phyloP scores from a whole-genome alignment of 2,113 vertebrate species.

The Eurystomus gularis region DNA sequence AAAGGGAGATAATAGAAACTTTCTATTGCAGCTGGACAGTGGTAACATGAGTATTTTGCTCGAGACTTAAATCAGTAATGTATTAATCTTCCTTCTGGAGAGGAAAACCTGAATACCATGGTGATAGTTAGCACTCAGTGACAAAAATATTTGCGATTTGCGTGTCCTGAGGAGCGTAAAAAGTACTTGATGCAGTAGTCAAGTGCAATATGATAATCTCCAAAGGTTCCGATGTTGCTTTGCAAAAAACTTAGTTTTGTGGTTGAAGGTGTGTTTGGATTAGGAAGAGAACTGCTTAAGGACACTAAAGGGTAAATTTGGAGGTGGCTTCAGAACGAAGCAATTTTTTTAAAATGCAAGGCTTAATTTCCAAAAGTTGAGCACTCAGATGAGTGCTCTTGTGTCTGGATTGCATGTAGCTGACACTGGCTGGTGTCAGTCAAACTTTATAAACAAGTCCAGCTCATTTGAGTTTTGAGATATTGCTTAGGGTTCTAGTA shows the following conservation, averaged over 20 bases:
- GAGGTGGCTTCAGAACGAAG: not conserved
- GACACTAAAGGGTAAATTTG: not conserved
- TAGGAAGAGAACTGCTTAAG: not conserved
- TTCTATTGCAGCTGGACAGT: not conserved
- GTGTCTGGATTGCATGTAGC: accelerated
- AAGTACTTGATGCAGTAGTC: not conserved
- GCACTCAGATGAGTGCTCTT: not conserved
- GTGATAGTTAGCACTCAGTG: not conserved
- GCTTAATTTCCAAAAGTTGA: not conserved
- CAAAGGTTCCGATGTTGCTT: not conserved
- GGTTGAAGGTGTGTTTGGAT: not conserved
- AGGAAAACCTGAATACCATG: accelerated
- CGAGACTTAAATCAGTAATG: not conserved
- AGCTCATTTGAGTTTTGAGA: not conserved
- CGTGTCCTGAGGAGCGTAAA: not conserved
- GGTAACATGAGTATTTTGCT: not conserved
- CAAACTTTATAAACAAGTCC: not conserved
- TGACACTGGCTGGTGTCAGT: not conserved
- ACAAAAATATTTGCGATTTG: not conserved
- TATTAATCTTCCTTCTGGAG: not conserved
- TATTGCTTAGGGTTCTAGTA: not conserved
- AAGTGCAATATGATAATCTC: not conserved
- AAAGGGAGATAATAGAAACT: not conserved
- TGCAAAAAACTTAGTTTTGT: not conserved
- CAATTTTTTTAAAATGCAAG: not conserved